phyloP scores from a whole-genome alignment of 2,888 invertebrate genomes.

The Isotomurus palustris region DNA sequence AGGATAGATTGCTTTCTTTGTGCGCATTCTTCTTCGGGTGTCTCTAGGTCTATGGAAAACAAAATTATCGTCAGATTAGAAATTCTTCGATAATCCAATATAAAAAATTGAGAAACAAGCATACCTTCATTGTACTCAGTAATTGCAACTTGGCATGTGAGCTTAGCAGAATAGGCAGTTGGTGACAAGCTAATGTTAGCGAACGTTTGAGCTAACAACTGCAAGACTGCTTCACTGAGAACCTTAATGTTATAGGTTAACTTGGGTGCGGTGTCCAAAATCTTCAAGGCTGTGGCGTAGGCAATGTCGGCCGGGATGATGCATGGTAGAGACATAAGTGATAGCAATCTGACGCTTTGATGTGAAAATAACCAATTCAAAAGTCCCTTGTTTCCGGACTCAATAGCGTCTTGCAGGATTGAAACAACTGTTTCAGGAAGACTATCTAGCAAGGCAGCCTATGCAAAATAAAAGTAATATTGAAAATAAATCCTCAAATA shows the following conservation, averaged over 20 bases:
- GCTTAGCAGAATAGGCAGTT: conserved; percentile 53
- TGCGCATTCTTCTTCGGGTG: conserved; percentile 34
- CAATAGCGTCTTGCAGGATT: conserved; percentile 88
- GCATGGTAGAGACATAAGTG: conserved; percentile 77
- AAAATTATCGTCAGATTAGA: background rate
- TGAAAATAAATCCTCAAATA: no score
- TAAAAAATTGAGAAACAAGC: background rate
- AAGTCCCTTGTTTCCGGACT: conserved; percentile 84
- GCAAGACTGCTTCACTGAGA: conserved; percentile 59
- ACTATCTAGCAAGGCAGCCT: conserved; percentile 82
- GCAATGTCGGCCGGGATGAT: conserved; percentile 82
- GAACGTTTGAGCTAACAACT: conserved; percentile 57
- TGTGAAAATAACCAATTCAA: conserved; percentile 86
- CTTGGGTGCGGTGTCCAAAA: conserved; percentile 53
- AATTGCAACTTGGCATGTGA: conserved; percentile 62
- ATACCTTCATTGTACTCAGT: conserved; percentile 59
- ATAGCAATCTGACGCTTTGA: conserved; percentile 72
- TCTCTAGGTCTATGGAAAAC: conserved; percentile 39
- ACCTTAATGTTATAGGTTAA: conserved; percentile 57
- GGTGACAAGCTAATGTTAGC: conserved; percentile 50
- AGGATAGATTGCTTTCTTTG: conserved; percentile 49
- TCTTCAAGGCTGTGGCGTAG: conserved; percentile 82
- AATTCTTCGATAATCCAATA: background rate
- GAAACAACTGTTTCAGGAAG: conserved; percentile 85
- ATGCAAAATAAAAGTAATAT: conserved; percentile 20